Base-by-base conservation (phyloP, 2,113 vertebrate genomes). In the Epinephelus fuscoguttatus region DNA sequence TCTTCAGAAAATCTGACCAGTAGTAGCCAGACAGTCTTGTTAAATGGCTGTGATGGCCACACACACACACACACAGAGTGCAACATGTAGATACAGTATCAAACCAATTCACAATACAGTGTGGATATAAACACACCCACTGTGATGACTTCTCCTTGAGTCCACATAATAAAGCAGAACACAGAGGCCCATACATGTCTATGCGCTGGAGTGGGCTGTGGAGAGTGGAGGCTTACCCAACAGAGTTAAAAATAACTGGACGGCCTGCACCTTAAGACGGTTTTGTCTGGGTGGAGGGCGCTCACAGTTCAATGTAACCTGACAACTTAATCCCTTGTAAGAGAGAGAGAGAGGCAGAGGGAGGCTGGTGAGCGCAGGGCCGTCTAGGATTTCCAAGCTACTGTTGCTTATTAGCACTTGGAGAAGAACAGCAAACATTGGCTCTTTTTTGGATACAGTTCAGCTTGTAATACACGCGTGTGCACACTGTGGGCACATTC, bases 161-260 rank as follows among this genome's bases (percentile, higher is more conserved):
- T 84, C 60, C 25, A 71, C 23, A 52, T 61, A 59, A 70, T 75
- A 56, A 73, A 75, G 49, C 75, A 56, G 62, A 82, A 74, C 62
- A 67, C 74, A 52, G 78, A 90, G 68, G 78, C 77, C 89, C 87
- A 80, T 91, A 88, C 84, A 86, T 84, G 92, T 86, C 77, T 78
- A 52, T 75, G 84, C 4, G 27, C 84, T 66, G 77, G 50, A 80
- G 88, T 75, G 81, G 81, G 84, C 84, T 64, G 40, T 17, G 53
- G 71, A 86, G 86, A 87, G 86, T 40, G 27, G 53, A 86, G 75
- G 86, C 81, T 92, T 91, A 94, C 79, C 74, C 84, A 79, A 72
- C 84, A 60, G 75, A 81, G 93, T 93, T 94, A 93, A 91, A 95
- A 95, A 94, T 94, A 94, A 92, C 87, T 49, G 77, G 70, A 90